phyloP scores from a whole-genome alignment of 2,113 vertebrate genomes.

The Pollimyrus isidori region DNA sequence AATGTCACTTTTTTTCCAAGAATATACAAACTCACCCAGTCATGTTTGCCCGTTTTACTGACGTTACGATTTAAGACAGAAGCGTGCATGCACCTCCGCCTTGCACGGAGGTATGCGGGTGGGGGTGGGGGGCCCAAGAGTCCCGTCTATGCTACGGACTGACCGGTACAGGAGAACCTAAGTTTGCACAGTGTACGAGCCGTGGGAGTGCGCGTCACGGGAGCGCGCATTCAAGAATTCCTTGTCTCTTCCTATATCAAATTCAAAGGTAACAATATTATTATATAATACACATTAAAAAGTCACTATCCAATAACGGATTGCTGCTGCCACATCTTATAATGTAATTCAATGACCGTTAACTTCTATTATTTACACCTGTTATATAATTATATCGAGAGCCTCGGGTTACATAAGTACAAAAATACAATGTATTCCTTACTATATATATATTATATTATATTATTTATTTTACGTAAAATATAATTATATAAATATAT shows the following conservation, averaged over 20 bases:
- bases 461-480: no score
- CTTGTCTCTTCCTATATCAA: not conserved
- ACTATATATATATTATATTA: not conserved
- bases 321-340: not conserved
- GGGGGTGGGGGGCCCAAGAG: not conserved
- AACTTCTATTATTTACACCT: not conserved
- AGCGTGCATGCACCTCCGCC: slow-evolving; percentile 16
- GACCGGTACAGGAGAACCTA: not conserved
- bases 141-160: not conserved
- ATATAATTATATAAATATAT: no score
- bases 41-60: slow-evolving; percentile 39
- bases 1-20: not conserved
- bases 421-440: not conserved
- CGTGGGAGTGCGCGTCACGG: not conserved
- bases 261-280: not conserved
- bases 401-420: not conserved
- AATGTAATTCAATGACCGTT: not conserved
- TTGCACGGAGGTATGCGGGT: slow-evolving; percentile 45
- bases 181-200: not conserved
- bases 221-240: not conserved
- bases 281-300: not conserved
- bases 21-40: slow-evolving; percentile 39
- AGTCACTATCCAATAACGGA: not conserved
- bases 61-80: not conserved
- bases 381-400: not conserved